Evolutionary conservation across 2,113 vertebrate species (phyloP), one percentile per base, ranked within the genome.

Genomic region (Proterorhinus semilunaris): DNA sequence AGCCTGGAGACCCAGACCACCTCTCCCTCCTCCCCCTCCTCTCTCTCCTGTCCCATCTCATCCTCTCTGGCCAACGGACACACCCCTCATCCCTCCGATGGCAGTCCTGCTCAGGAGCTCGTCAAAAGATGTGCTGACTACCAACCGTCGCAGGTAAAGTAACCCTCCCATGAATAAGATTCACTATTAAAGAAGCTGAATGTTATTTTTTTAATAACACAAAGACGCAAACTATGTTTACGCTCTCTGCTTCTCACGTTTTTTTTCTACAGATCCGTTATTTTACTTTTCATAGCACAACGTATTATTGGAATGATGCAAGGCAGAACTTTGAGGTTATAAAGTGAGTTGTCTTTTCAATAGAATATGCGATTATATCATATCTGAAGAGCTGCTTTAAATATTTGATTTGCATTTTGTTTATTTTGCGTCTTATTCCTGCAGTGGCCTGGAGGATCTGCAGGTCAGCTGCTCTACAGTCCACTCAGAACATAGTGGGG

Each of bases 201-300:
- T 21, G 21, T 21, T 21, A 1, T 21, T 21, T 21, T 21, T 21
- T 21, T 21, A n/a, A n/a, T 21, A 21, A 21, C 1, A 21, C 27
- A 36, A 36, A 36, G 27, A 36, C 27, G 1, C 27, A 36, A 36
- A 36, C 27, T 36, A 3, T 61, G 42, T 45, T n/a, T 15, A 61
- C 43, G 45, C 1, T 8, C 21, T 65, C 17, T 53, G 16, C 0
- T 36, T 54, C 71, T 69, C 74, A 36, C 27, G 2, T 36, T n/a
- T n/a, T n/a, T 82, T 48, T n/a, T 43, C 49, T 21, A 8, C 91
- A 99, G 98, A 91, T 96, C 83, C 96, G 94, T 74, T 98, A 96
- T 88, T 99, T 99, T 83, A 95, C 95, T 11, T 96, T 98, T 80
- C 96, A 98, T 85, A 98, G 96, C 80, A 89, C 96, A 90, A 98